Evolutionary conservation across 53 echinoderm and acorn worm species (phyloP), one percentile per base, ranked within the genome.

Genomic region (Paelopatides confundens): DNA sequence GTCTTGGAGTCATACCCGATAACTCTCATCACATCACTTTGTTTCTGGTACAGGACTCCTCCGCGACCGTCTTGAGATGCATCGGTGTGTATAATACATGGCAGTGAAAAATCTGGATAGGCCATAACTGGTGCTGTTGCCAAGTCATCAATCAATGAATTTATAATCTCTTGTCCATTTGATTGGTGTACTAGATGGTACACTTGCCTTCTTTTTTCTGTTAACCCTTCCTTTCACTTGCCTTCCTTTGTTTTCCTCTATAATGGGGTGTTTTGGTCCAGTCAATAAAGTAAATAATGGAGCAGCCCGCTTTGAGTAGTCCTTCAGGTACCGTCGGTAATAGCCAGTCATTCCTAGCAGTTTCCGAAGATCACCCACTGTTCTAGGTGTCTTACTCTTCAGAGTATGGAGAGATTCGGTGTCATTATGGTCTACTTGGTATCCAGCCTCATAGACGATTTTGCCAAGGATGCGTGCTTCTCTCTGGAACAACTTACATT

Each of bases 21-120:
- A 5, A 93, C 93, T 35, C 82, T 12, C 35, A 85, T 51, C 37
- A 24, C 58, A 1, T 90, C 93, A 71, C 87, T 83, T n/a, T 81
- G 74, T 8, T 71, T 40, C 82, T 93, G 93, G 48, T 85, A 81
- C 64, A 90, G 62, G 1, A 90, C 90, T 9, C 90, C 93, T 2
- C 90, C 93, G 35, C 90, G 64, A 17, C 93, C 93, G n/a, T 92
- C 86, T 31, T 86, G 69, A n/a, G 93, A 92, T 37, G 93, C 93
- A 66, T 89, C 86, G 3, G 89, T 92, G 53, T 92, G 85, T 8
- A 92, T 67, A 23, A 71, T 63, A 63, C 77, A 92, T 32, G 31
- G 26, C 24, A 67, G 33, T 67, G 31, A 32, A 11, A n/a, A n/a
- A n/a, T n/a, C n/a, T n/a, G 93, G 93, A 50, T 77, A 92, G 1